phyloP scores from a whole-genome alignment of 2,797 vertebrate genomes.

The Acestrorhynchus altus region DNA sequence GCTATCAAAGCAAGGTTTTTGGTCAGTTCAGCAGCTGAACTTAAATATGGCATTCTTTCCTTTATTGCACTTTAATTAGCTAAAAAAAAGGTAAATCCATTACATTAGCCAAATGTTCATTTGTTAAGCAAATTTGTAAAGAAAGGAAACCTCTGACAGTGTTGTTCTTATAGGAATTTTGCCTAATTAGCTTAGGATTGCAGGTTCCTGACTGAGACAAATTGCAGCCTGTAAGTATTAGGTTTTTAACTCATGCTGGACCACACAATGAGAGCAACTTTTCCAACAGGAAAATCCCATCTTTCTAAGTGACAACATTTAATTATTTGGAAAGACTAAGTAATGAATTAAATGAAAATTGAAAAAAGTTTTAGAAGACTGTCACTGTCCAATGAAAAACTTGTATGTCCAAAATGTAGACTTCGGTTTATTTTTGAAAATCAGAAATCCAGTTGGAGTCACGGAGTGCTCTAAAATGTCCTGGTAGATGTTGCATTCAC shows the following conservation, averaged over 20 bases:
- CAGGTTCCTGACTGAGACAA: neutral
- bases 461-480: too few relatives aligned
- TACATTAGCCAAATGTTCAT: neutral
- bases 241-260: neutral
- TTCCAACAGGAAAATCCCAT: too few relatives aligned
- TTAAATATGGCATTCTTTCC: neutral
- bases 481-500: too few relatives aligned
- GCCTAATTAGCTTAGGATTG: neutral
- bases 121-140: neutral
- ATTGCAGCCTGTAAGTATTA: neutral
- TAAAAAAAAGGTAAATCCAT: neutral
- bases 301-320: too few relatives aligned
- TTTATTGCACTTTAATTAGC: neutral
- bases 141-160: neutral
- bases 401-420: too few relatives aligned
- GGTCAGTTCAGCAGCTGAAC: neutral
- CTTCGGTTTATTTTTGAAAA: too few relatives aligned
- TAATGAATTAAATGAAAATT: too few relatives aligned
- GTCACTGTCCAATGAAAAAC: too few relatives aligned
- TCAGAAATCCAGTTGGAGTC: too few relatives aligned
- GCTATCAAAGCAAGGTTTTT: neutral
- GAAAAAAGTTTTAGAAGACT: too few relatives aligned
- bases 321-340: too few relatives aligned
- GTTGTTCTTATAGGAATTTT: neutral
- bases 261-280: neutral